Base-by-base conservation (phyloP, 2,113 vertebrate species). In the Sinosuthora webbiana region DNA sequence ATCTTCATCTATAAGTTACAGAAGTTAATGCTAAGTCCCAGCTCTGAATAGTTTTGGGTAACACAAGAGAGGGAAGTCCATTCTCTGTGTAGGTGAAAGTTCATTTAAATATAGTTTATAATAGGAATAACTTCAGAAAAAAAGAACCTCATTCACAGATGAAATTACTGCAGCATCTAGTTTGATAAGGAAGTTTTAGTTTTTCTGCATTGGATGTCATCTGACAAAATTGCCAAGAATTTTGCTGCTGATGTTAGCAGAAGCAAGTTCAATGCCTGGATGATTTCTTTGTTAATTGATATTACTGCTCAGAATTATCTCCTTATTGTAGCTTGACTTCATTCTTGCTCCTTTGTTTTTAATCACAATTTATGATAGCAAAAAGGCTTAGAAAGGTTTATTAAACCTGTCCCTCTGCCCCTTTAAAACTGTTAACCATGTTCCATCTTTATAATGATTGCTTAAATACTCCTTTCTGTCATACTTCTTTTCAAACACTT, bases 231-330 rank as follows among this genome's bases (percentile, higher is more conserved):
- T 86, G 52, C 64, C 44, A 63, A 67, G 76, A 83, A 87, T 84
- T 93, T 84, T 87, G 13, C 77, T 89, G 68, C 67, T 93, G 88
- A 42, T 94, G 59, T 77, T 86, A 90, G 83, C 41, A 89, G 83
- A 87, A 95, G 14, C 47, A 84, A 49, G 19, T 83, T 93, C 27
- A 63, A 44, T 62, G 64, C 47, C 90, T 92, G 68, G 63, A 35
- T 91, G 73, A 87, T 81, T 94, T 83, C 25, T 59, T 75, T 89
- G 49, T 90, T 93, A 93, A 94, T 77, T 87, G 52, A 71, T 88
- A 30, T 64, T 87, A 82, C 52, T 56, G 24, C 69, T 94, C 76
- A 71, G 80, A 92, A 89, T 96, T 78, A 71, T 64, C 52, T 92
- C 39, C 56, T 95, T 74, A 70, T 60, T 94, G 87, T 92, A 83